Evolutionary conservation across 2,113 vertebrate genomes (phyloP).

Genomic region (Benitochromis conjunctus): DNA sequence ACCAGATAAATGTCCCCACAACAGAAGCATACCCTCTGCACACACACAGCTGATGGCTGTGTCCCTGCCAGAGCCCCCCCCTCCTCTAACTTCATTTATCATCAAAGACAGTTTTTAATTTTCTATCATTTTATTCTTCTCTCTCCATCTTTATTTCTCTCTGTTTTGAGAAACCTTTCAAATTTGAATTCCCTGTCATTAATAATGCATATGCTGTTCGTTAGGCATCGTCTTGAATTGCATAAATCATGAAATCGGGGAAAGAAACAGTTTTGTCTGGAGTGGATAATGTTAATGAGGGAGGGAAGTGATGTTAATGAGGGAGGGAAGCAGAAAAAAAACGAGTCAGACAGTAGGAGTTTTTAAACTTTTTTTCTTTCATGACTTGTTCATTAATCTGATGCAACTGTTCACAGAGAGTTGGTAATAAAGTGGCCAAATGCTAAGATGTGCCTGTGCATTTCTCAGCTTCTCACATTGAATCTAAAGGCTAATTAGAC

Average conservation of each 20-base stretch:
- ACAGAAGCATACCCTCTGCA: background rate
- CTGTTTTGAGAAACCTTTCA: conserved; percentile 33
- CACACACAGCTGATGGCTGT: background rate
- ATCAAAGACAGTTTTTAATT: conserved; percentile 22
- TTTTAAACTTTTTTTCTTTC: background rate
- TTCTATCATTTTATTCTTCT: conserved; percentile 2
- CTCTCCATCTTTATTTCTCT: conserved; percentile 23
- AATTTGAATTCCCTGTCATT: conserved; percentile 44
- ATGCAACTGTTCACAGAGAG: conserved; percentile 56
- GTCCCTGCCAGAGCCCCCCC: background rate
- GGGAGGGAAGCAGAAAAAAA: background rate
- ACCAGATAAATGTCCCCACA: background rate
- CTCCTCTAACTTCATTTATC: conserved; percentile 25
- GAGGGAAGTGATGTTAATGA: conserved; percentile 18
- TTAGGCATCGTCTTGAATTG: conserved; percentile 53
- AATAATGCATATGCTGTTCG: conserved; percentile 59
- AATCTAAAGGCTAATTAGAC: conserved; percentile 31
- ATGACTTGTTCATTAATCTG: conserved; percentile 53
- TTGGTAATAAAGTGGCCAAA: conserved; percentile 34
- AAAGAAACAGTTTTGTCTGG: conserved; percentile 46
- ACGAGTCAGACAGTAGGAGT: background rate
- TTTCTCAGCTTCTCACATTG: background rate
- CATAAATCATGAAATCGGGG: conserved; percentile 60
- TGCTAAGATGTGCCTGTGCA: conserved; percentile 3
- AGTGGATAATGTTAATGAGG: conserved; percentile 55